Evolutionary conservation across 2,888 invertebrate genomes (phyloP).

Genomic region (Ctena decussata): DNA sequence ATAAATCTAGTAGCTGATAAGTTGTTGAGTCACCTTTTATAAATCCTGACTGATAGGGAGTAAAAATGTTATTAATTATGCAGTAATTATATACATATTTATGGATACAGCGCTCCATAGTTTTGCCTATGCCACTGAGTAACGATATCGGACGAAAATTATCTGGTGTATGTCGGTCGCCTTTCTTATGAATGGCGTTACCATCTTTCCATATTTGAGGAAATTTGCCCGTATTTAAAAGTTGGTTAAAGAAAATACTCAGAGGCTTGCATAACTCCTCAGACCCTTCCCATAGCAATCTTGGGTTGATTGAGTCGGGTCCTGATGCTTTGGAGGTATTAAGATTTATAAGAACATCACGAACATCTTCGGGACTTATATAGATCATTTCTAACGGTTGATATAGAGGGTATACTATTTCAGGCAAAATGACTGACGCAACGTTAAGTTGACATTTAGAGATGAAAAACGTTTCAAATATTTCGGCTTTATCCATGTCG

Average conservation of each 20-base stretch:
- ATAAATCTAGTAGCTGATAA: conserved; percentile 25
- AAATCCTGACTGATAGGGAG: conserved; percentile 36
- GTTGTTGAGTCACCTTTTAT: conserved; percentile 31
- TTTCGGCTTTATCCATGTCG: too few species aligned
- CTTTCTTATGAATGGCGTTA: conserved; percentile 25
- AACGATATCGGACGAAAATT: conserved; percentile 38
- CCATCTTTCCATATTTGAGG: conserved; percentile 29
- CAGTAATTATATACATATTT: conserved; percentile 20
- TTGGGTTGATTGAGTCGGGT: neutral
- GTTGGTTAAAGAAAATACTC: conserved; percentile 18
- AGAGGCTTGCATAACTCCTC: conserved; percentile 17
- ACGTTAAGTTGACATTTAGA: too few species aligned
- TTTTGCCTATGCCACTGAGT: conserved; percentile 11
- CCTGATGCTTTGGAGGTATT: too few species aligned
- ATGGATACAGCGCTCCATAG: neutral
- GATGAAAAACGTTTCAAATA: too few species aligned
- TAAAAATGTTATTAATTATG: neutral
- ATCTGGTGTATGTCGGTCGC: neutral
- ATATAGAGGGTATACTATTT: too few species aligned
- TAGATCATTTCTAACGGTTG: too few species aligned
- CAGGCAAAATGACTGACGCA: too few species aligned
- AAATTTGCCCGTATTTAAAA: neutral
- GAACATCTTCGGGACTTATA: too few species aligned
- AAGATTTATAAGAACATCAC: too few species aligned
- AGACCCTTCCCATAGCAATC: neutral